These are phyloP conservation scores for Potamilus streckersoni DNA, from an alignment of 1,140 invertebrate genomes.

Conservation along the genomic window DNA sequence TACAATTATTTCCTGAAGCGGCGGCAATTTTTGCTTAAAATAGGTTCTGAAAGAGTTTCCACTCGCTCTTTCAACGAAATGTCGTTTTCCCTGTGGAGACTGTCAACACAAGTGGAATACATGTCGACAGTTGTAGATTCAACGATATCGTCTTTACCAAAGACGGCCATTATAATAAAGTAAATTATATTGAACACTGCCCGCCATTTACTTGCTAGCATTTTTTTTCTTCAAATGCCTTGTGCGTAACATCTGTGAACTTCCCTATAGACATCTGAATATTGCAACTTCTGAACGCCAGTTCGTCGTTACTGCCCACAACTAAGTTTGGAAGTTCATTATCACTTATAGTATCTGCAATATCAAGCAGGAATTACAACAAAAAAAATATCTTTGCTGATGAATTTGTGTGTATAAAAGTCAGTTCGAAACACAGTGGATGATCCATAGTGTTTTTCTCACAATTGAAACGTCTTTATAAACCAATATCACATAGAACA, in stretches of 20 bases:
- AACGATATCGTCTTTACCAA: not conserved
- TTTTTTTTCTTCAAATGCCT: not conserved
- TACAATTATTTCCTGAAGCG: not conserved
- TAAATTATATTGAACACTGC: not conserved
- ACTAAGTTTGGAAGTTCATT: not conserved
- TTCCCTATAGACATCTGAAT: not conserved
- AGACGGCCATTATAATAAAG: not conserved
- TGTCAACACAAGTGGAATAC: conserved; percentile 3
- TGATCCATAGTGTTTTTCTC: conserved; percentile 6
- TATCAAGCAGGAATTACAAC: not conserved
- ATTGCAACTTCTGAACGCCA: not conserved
- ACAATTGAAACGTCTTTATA: conserved; percentile 9
- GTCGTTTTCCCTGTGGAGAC: not conserved
- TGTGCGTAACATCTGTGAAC: not conserved
- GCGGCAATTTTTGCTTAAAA: not conserved
- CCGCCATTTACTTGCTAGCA: not conserved
- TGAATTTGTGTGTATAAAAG: conserved; percentile 7
- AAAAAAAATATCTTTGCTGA: not conserved
- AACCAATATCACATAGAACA: conserved; percentile 8
- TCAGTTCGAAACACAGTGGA: conserved; percentile 14
- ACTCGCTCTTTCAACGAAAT: not conserved
- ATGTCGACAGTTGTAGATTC: conserved; percentile 2
- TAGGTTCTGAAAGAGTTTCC: conserved; percentile 1
- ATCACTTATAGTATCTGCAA: conserved; percentile 12
- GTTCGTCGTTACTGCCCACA: conserved; percentile 2